Evolutionary conservation across 2,797 vertebrate genomes (phyloP), one percentile per base, ranked within the genome.

Genomic region (Rhadinocentrus ornatus): DNA sequence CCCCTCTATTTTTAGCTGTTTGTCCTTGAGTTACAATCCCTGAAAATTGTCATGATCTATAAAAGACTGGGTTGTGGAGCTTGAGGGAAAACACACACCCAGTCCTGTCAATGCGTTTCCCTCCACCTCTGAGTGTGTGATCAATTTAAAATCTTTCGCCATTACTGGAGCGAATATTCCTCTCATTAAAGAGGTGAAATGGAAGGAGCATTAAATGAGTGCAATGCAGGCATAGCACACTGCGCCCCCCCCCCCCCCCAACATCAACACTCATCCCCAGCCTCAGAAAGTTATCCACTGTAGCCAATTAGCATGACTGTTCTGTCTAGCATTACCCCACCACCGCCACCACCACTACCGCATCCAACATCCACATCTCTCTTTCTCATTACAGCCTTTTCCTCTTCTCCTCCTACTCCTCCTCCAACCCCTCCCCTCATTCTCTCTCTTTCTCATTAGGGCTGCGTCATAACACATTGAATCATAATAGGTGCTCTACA

Each of bases 301-400:
- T 86, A 90, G 86, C 91, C 90, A 93, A 92, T 93, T 92, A 92
- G 88, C 90, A 90, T 88, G 88, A 91, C 85, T 89, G 87, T 83
- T 81, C 75, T 72, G 85, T 84, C 81, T 84, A 82, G 75, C 87
- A 81, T 90, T 84, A 79, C 65, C 72, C 29, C 24, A 50, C 29
- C 50, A 26, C 52, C 2, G 66, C 80, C 80, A 31, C 66, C 79
- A 69, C 74, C 57, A 72, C 66, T 78, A 69, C 74, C 57, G 70
- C 74, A 69, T 55, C 73, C 71, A 66, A 10, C 69, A 80, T 84
- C 71, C 71, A n/a, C n/a, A 80, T 59, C 80, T 61, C 64, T 44
- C 29, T 59, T 80, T 62, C 64, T 50, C 32, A 85, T 88, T 88
- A 86, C 71, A 59, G 37, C 69, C 84, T 59, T 66, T 78, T 62